phyloP scores from a whole-genome alignment of 2,888 invertebrate genomes.

The Oasisia sp. region DNA sequence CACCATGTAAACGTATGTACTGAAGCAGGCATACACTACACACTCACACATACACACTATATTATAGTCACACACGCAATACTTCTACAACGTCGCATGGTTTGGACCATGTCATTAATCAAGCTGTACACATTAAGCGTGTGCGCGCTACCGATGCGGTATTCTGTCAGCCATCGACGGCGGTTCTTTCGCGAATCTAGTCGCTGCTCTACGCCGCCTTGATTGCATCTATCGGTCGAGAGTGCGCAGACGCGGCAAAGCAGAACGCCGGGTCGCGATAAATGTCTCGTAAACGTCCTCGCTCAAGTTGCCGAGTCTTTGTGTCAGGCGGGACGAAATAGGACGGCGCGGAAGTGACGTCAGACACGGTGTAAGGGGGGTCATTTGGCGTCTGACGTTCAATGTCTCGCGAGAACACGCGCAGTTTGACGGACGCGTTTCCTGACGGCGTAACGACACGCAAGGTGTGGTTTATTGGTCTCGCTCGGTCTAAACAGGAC shows the following conservation, averaged over 20 bases:
- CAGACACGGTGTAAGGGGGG: not conserved
- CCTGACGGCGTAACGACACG: not conserved
- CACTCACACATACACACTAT: no score
- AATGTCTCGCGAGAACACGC: not conserved
- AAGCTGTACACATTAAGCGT: no score
- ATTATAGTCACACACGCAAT: no score
- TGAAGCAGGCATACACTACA: no score
- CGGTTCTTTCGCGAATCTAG: not conserved
- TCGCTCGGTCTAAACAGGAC: not conserved
- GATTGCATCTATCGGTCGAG: not conserved
- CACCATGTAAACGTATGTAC: no score
- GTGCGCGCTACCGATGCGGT: not conserved
- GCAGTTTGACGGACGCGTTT: not conserved
- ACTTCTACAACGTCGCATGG: no score
- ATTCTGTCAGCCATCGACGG: not conserved
- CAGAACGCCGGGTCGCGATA: conserved; percentile 11
- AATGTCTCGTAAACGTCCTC: not conserved
- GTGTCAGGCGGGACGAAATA: not conserved
- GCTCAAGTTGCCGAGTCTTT: not conserved
- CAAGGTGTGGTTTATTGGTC: not conserved
- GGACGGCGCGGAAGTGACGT: not conserved
- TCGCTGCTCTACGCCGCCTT: not conserved
- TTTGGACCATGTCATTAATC: no score
- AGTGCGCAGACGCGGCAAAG: not conserved
- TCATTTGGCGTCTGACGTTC: not conserved